A percentile compares a stretch with the other conserved stretches of the same genome.
phyloP scores from a whole-genome alignment of 2,888 invertebrate species.

The Polia nebulosa region DNA sequence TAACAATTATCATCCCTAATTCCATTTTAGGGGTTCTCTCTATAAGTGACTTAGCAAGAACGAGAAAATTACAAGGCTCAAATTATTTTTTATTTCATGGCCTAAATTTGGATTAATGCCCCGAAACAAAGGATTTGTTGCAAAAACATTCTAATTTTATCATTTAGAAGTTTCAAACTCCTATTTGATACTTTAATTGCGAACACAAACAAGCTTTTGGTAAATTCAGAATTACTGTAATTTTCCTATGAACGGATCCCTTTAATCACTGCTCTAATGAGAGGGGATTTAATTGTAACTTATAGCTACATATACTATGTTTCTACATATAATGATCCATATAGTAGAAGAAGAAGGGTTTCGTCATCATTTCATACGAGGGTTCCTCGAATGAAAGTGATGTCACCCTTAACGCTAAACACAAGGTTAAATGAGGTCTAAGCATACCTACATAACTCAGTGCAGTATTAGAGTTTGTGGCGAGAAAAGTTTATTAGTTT shows the following conservation, averaged over 20 bases:
- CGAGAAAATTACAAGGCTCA: slow-evolving; percentile 22
- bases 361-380: no score
- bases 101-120: no score
- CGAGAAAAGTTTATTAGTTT: slow-evolving; percentile 30
- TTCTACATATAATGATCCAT: not conserved
- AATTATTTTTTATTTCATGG: slow-evolving; percentile 12
- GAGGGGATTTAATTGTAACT: slow-evolving; percentile 5
- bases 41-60: slow-evolving; percentile 34
- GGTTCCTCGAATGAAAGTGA: not conserved
- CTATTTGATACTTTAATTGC: slow-evolving; percentile 23
- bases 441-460: not conserved
- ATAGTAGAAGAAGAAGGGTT: slow-evolving; percentile 18
- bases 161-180: slow-evolving; percentile 17
- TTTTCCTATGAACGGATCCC: slow-evolving; percentile 7
- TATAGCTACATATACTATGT: not conserved
- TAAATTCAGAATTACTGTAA: slow-evolving; percentile 13
- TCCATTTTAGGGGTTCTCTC: slow-evolving; percentile 38
- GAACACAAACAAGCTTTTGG: slow-evolving; percentile 7
- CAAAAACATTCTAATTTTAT: slow-evolving; percentile 5
- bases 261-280: slow-evolving; percentile 1
- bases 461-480: slow-evolving; percentile 14
- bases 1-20: slow-evolving; percentile 54
- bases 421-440: slow-evolving; percentile 2
- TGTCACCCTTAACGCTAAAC: slow-evolving; percentile 7
- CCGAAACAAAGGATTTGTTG: no score